Conservation (phyloP, 2,888 invertebrate genomes). For the Chromoteleia sp. region DNA sequence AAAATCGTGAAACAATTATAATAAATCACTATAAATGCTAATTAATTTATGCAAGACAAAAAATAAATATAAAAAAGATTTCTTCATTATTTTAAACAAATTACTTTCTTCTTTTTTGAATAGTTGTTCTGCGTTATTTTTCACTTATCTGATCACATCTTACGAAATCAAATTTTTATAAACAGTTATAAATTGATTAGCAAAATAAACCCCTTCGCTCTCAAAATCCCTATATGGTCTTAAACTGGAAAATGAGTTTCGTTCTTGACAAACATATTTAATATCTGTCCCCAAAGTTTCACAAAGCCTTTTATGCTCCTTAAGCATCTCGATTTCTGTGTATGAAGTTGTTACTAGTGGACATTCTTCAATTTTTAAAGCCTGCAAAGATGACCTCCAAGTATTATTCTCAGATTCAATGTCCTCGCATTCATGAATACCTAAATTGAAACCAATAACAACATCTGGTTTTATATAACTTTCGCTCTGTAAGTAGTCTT, state of each 20-base stretch:
- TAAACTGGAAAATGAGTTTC: conserved; percentile 77
- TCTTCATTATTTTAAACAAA: no score
- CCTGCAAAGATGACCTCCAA: conserved; percentile 75
- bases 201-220: conserved; percentile 77
- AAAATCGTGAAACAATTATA: no score
- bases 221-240: conserved; percentile 79
- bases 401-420: conserved; percentile 74
- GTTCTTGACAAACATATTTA: conserved; percentile 65
- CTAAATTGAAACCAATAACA: conserved; percentile 78
- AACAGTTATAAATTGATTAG: conserved; percentile 78
- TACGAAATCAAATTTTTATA: conserved; percentile 71
- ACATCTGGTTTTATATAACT: conserved; percentile 75
- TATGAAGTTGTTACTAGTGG: conserved; percentile 78
- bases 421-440: conserved; percentile 77
- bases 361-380: conserved; percentile 74
- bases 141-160: neutral
- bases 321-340: conserved; percentile 73
- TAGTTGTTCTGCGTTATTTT: neutral
- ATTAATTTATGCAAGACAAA: no score
- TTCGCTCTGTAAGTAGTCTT: conserved; percentile 71
- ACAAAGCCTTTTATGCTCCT: conserved; percentile 76
- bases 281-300: conserved; percentile 68
- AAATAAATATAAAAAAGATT: no score
- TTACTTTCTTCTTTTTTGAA: no score
- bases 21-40: no score